These are phyloP conservation scores for Hepsetus odoe DNA, from an alignment of 2,113 vertebrate species.

Conservation along the genomic window DNA sequence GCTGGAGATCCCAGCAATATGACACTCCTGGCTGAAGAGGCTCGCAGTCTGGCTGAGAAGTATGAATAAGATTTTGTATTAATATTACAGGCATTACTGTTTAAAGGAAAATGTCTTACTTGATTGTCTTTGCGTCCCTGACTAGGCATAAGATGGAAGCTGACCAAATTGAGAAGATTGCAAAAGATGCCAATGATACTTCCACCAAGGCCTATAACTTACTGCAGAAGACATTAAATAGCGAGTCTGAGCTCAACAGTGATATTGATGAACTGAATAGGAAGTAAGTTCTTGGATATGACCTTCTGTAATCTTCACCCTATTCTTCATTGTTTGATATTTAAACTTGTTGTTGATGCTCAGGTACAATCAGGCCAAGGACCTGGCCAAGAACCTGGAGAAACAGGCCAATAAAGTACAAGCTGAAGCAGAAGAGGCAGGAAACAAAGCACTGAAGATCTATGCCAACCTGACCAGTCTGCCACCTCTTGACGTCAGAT, in stretches of 20 bases:
- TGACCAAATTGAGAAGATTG: constrained; percentile 89
- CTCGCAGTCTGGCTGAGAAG: constrained; percentile 89
- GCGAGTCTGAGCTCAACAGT: constrained; percentile 83
- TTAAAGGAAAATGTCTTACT: background rate
- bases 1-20: constrained; percentile 91
- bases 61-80: constrained; percentile 59
- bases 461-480: constrained; percentile 90
- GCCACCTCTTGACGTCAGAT: constrained; percentile 78
- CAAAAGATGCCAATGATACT: constrained; percentile 91
- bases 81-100: background rate
- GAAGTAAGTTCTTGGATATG: constrained; percentile 79
- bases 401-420: constrained; percentile 88
- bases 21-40: constrained; percentile 95
- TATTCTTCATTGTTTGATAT: background rate
- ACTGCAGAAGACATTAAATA: constrained; percentile 84
- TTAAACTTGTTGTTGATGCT: background rate
- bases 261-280: constrained; percentile 91
- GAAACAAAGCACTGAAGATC: constrained; percentile 87
- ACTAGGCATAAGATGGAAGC: constrained; percentile 92
- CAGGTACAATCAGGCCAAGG: constrained; percentile 91
- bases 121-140: background rate
- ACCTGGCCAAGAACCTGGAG: constrained; percentile 89
- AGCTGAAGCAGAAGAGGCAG: constrained; percentile 87
- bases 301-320: background rate
- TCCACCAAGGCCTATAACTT: constrained; percentile 89